These are phyloP conservation scores for Gymnothorax javanicus DNA, from an alignment of 2,797 vertebrate genomes.

Conservation along the genomic window DNA sequence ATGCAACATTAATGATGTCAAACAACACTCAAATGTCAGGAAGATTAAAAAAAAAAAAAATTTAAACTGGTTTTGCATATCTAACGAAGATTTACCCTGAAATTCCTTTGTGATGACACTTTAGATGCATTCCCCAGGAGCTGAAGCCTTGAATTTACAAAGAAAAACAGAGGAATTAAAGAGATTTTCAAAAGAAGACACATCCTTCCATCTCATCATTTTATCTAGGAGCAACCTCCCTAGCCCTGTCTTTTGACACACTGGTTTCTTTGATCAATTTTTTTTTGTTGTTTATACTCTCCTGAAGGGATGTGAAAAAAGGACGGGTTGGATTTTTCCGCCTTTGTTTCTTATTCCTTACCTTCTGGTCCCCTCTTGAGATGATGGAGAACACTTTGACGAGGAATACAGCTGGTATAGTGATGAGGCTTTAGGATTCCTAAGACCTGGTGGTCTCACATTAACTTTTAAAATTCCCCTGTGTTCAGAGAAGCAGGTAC, in stretches of 20 bases:
- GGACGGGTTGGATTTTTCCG: conserved; percentile 35
- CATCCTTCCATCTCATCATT: conserved; percentile 37
- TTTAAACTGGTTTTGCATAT: neutral
- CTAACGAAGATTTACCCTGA: neutral
- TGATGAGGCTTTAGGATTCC: conserved; percentile 43
- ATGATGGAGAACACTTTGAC: neutral
- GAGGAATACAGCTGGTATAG: neutral
- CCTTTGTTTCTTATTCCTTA: conserved; percentile 37
- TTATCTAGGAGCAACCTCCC: conserved; percentile 37
- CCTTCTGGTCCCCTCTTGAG: neutral
- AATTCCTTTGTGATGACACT: neutral
- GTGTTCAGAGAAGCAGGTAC: conserved; percentile 35
- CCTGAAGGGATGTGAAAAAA: conserved; percentile 38
- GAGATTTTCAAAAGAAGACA: conserved; percentile 14
- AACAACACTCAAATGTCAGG: conserved; percentile 6
- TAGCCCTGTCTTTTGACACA: conserved; percentile 42
- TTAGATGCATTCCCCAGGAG: neutral
- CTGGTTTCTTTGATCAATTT: conserved; percentile 49
- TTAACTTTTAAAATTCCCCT: conserved; percentile 51
- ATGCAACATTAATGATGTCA: conserved; percentile 6
- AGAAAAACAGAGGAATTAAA: conserved; percentile 10
- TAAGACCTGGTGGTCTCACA: conserved; percentile 36
- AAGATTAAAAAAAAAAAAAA: neutral
- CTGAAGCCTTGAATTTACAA: conserved; percentile 23
- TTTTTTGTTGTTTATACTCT: conserved; percentile 44